Evolutionary conservation across 2,888 invertebrate species (phyloP), one percentile per base, ranked within the genome.

Genomic region (Euzetes globulus): DNA sequence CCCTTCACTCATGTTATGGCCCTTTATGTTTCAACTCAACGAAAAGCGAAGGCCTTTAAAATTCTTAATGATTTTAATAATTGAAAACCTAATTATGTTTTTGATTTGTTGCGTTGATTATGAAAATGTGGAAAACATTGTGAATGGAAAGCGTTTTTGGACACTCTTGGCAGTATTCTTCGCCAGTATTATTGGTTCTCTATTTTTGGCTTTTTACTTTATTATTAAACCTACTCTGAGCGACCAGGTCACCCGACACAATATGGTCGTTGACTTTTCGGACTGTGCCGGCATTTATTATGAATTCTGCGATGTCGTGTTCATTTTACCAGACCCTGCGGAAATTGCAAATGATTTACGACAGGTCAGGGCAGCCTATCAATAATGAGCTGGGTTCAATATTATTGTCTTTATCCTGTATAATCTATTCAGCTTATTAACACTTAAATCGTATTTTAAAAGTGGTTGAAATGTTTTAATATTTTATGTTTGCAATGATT

Each of bases 1-100:
- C 7, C 79, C 79, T 6, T 79, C 79, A 1, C 73, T 79, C 5
- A 74, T 78, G 7, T 76, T 78, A 33, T 79, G 79, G 79, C 79
- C 79, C 1, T 77, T 79, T 41, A 78, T 79, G 73, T 73, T 73
- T 73, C 65, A 73, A 19, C n/a, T 73, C 7, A 74, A 74, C 22
- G 76, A 78, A 55, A 45, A 73, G 17, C 74, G 75, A 50, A 75
- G 77, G 17, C 78, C 78, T 5, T 47, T 77, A 6, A 75, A 76
- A 22, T 79, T 77, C 70, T 68, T 79, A 1, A 6, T 77, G 13
- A 70, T 79, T 1, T 27, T 75, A 6, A 22, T 75, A 1, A 6
- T 77, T 11, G 79, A 79, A 47, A 78, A 79, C 71, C n/a, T 76
- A 6, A 27, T 75, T 4, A 2, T 50, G n/a, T 9, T 41, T 41